These are phyloP conservation scores for Digitonthophagus gazella DNA, from an alignment of 2,888 invertebrate genomes.

Conservation along the genomic window DNA sequence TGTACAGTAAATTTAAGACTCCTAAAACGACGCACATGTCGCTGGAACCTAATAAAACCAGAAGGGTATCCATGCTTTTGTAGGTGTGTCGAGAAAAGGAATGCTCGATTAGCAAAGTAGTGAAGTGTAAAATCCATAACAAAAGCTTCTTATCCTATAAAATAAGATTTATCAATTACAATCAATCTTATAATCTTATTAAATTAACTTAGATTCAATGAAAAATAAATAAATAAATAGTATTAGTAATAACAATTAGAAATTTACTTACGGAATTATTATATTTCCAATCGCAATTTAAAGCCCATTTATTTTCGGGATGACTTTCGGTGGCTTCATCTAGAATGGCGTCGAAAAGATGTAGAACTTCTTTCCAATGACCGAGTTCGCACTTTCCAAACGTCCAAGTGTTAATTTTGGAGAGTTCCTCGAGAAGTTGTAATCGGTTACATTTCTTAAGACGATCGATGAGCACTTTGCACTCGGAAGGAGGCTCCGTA, in stretches of 20 bases:
- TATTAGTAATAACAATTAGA: background rate
- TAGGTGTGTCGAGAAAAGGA: conserved; percentile 84
- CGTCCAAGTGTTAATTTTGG: conserved; percentile 76
- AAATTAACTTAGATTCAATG: too few species aligned
- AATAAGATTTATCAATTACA: conserved; percentile 23
- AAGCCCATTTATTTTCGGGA: conserved; percentile 64
- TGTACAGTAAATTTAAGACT: conserved; percentile 80
- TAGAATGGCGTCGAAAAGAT: conserved; percentile 71
- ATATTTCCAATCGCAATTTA: conserved; percentile 70
- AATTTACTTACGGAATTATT: conserved; percentile 55
- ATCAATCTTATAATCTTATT: conserved; percentile 20
- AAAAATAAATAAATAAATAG: conserved; percentile 6
- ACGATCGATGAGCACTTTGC: conserved; percentile 71
- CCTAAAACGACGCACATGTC: conserved; percentile 82
- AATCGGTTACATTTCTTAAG: conserved; percentile 65
- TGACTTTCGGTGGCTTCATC: conserved; percentile 68
- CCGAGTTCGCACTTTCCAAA: conserved; percentile 85
- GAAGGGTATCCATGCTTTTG: conserved; percentile 83
- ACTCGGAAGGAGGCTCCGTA: conserved; percentile 78
- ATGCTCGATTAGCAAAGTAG: conserved; percentile 80
- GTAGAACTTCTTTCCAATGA: conserved; percentile 82
- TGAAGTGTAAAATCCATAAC: conserved; percentile 75
- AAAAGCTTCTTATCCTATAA: conserved; percentile 69
- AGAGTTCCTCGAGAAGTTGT: conserved; percentile 66
- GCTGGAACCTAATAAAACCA: conserved; percentile 72